These are phyloP conservation scores for Zootoca vivipara DNA, from an alignment of 2,113 vertebrate species.

Conservation along the genomic window DNA sequence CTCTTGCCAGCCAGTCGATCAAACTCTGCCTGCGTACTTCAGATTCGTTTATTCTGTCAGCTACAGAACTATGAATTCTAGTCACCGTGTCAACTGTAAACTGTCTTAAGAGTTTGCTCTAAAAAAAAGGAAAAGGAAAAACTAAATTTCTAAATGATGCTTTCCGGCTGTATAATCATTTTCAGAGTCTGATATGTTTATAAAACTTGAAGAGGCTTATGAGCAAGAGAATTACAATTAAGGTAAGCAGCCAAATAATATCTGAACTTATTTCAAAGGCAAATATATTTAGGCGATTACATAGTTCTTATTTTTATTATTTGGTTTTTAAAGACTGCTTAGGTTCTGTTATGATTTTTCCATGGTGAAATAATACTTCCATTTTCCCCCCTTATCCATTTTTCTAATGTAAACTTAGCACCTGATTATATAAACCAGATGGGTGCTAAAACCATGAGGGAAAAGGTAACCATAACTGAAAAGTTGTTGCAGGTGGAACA, in stretches of 20 bases:
- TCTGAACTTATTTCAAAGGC: conserved; percentile 24
- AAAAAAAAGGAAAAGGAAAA: neutral
- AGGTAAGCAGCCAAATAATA: conserved; percentile 69
- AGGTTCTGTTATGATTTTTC: neutral
- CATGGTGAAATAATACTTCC: neutral
- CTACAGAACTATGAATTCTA: conserved; percentile 20
- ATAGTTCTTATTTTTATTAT: neutral
- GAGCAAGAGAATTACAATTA: conserved; percentile 38
- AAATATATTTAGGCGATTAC: neutral
- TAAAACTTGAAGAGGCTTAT: conserved; percentile 35
- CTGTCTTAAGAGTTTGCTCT: conserved; percentile 6
- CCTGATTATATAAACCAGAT: neutral
- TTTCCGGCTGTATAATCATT: neutral
- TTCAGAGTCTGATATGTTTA: conserved; percentile 28
- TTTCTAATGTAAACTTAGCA: fast-evolving
- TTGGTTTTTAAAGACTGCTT: neutral
- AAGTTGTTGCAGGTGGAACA: neutral
- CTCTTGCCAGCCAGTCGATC: conserved; percentile 76
- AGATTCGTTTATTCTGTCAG: conserved; percentile 40
- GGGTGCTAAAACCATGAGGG: neutral
- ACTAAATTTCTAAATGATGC: neutral
- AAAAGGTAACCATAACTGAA: neutral
- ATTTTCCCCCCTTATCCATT: neutral
- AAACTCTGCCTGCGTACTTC: conserved; percentile 67
- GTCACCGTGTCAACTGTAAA: neutral